Percentiles rank a stretch among this genome's conserved stretches.
Evolutionary conservation across 2,113 vertebrate species (phyloP).

Genomic region (Pedetes capensis): DNA sequence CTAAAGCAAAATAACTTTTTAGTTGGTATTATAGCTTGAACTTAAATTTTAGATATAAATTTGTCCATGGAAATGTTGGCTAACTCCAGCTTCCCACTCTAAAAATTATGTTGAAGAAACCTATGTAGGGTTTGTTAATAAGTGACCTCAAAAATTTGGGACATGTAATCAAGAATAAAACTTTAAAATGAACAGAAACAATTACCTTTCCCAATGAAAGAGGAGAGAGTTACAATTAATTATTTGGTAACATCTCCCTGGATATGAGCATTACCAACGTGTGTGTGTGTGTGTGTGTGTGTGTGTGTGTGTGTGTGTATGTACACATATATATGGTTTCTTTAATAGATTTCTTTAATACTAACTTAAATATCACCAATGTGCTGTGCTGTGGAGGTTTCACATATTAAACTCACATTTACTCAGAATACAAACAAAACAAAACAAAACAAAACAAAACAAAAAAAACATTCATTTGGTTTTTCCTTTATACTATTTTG

Average conservation of each 20-base stretch:
- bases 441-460: no score
- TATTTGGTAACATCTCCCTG: neutral
- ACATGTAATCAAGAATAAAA: neutral
- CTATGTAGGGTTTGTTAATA: neutral
- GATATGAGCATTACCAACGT: neutral
- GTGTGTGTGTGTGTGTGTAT: neutral
- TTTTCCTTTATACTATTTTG: conserved; percentile 27
- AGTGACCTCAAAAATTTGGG: neutral
- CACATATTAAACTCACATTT: neutral
- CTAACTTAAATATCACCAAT: neutral
- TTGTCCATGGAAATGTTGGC: neutral
- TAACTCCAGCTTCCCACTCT: neutral
- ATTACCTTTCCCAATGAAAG: neutral
- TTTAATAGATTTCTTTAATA: neutral
- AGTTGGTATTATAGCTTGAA: neutral
- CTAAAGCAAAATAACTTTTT: conserved; percentile 31
- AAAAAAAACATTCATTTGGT: neutral
- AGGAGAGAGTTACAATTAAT: neutral
- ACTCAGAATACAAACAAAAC: neutral
- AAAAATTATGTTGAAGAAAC: neutral
- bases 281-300: neutral
- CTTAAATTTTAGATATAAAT: conserved; percentile 15
- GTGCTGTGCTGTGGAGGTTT: neutral
- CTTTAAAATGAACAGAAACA: neutral
- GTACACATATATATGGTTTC: neutral